Conservation (phyloP, 2,888 invertebrate genomes). For the Coronaproctus castanopsis region DNA sequence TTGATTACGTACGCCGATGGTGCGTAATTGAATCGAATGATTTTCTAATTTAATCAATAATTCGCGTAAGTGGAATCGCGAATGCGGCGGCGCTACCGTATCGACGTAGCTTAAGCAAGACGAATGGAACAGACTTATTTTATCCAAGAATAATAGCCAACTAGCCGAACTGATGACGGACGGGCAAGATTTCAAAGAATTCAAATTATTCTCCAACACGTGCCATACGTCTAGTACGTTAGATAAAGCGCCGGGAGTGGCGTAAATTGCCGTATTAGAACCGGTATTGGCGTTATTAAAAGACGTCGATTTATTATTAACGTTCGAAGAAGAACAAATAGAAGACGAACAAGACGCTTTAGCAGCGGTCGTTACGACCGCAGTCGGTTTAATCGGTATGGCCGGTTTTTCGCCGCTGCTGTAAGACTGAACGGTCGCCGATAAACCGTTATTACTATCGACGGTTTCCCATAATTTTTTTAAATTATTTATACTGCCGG, state of each 20-base stretch:
- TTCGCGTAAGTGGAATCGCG: constrained; percentile 69
- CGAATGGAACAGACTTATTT: constrained; percentile 58
- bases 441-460: constrained; percentile 31
- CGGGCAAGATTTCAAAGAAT: constrained; percentile 35
- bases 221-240: constrained; percentile 44
- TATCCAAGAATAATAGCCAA: constrained; percentile 59
- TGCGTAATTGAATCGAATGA: constrained; percentile 44
- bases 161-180: constrained; percentile 37
- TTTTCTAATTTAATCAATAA: constrained; percentile 46
- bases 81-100: constrained; percentile 56
- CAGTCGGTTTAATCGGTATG: constrained; percentile 39
- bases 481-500: constrained; percentile 77
- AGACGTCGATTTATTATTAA: not conserved
- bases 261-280: constrained; percentile 45
- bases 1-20: constrained; percentile 43
- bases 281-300: constrained; percentile 5
- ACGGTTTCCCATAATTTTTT: constrained; percentile 84
- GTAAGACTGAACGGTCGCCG: constrained; percentile 48
- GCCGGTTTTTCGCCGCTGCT: constrained; percentile 35
- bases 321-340: not conserved
- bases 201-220: constrained; percentile 41
- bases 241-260: constrained; percentile 40
- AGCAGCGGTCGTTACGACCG: constrained; percentile 28
- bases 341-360: constrained; percentile 18
- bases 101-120: constrained; percentile 70